phyloP scores from a whole-genome alignment of 1,140 invertebrate genomes.

The Zaprionus taronus region DNA sequence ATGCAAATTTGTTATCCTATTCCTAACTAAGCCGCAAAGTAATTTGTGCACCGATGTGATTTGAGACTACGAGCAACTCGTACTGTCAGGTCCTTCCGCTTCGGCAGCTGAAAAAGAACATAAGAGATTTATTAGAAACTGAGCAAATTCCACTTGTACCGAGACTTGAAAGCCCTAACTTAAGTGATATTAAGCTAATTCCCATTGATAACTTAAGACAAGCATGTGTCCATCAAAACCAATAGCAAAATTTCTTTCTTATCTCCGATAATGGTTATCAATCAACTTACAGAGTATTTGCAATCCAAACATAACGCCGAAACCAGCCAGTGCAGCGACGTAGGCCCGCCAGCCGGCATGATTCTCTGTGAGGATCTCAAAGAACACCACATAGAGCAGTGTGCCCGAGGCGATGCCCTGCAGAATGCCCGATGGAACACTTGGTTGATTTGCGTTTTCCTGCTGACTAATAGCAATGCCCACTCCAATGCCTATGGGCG shows the following conservation, averaged over 20 bases:
- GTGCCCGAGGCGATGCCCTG: constrained; percentile 95
- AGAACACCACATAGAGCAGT: constrained; percentile 95
- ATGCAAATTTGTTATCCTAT: constrained; percentile 12
- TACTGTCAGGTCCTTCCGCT: constrained; percentile 65
- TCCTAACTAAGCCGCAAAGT: not conserved
- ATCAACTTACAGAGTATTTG: constrained; percentile 91
- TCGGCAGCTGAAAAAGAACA: constrained; percentile 57
- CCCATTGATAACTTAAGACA: constrained; percentile 23
- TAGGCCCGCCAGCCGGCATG: constrained; percentile 90
- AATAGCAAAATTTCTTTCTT: constrained; percentile 9
- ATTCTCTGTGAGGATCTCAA: constrained; percentile 93
- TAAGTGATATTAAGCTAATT: constrained; percentile 14
- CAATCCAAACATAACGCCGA: constrained; percentile 91
- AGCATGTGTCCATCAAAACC: constrained; percentile 23
- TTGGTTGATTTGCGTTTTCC: constrained; percentile 86
- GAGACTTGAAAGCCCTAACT: not conserved
- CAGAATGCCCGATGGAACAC: constrained; percentile 88
- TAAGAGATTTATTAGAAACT: constrained; percentile 17
- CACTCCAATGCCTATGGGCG: constrained; percentile 91
- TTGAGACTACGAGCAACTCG: constrained; percentile 37
- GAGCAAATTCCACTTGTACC: constrained; percentile 16
- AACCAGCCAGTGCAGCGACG: constrained; percentile 89
- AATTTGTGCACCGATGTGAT: not conserved
- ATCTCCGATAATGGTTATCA: constrained; percentile 17
- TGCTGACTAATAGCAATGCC: constrained; percentile 88